Conservation (phyloP, 2,113 vertebrate species). For the Lonchura striata region DNA sequence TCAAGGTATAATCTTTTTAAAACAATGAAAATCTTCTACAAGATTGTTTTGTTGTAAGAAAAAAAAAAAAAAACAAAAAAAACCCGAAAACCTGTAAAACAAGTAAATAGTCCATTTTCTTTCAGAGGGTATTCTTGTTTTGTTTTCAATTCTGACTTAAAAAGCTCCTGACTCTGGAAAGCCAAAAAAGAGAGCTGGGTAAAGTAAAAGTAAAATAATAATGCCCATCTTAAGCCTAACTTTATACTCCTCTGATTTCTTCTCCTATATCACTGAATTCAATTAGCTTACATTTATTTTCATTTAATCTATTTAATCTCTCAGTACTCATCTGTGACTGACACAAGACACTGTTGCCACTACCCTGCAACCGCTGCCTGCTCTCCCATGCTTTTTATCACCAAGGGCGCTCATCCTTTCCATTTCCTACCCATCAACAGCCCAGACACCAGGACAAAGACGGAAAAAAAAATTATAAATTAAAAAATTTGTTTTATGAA, state of each 20-base stretch:
- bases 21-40: not conserved
- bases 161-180: not conserved
- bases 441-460: not conserved
- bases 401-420: not conserved
- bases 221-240: not conserved
- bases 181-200: not conserved
- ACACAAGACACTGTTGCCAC: not conserved
- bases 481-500: not conserved
- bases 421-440: not conserved
- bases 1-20: not conserved
- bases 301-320: constrained; percentile 3
- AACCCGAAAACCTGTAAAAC: not conserved
- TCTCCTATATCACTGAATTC: constrained; percentile 7
- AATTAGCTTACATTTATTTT: constrained; percentile 24
- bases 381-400: not conserved
- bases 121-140: not conserved
- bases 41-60: not conserved
- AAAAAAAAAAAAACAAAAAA: too few relatives aligned
- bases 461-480: not conserved
- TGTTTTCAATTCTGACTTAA: not conserved
- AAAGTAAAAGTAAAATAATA: not conserved
- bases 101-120: not conserved
- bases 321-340: not conserved
- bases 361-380: fast-evolving
- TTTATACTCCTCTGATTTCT: not conserved